Evolutionary conservation across 2,888 invertebrate genomes (phyloP), one percentile per base, ranked within the genome.

Genomic region (Platerodrilus igneus): DNA sequence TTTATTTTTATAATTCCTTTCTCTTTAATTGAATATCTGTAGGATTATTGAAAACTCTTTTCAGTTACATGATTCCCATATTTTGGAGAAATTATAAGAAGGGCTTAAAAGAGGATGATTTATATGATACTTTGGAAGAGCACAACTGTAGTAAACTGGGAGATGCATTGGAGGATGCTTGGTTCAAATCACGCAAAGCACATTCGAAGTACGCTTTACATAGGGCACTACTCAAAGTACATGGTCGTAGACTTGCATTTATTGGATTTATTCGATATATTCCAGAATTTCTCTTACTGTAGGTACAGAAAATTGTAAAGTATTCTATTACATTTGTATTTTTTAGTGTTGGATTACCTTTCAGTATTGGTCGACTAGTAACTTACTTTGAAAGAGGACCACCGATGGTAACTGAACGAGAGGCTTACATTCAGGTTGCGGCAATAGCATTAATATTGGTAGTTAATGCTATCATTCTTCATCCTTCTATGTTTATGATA

Each of bases 401-500:
- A n/a, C n/a, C n/a, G n/a, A n/a, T n/a, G n/a, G n/a, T n/a, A n/a
- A n/a, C n/a, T n/a, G n/a, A 67, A 27, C 58, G 70, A 3, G 73
- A 82, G 13, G 89, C 90, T 0, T 88, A 86, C 62, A 63, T 83
- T 31, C 88, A 84, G 63, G 87, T 89, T 1, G 75, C 71, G 0
- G 81, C 79, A 2, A 79, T 90, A 16, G 76, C 87, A n/a, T 49
- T 81, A 8, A 79, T 81, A 49, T 82, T 86, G 0, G 80, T 82
- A 0, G 58, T 84, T 21, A 82, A 82, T 56, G 80, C 87, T 15
- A 71, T 89, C 3, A 35, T 56, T 11, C 40, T 44, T 11, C 65
- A 96, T 69, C 88, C 89, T 0, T 90, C 86, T 61, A 89, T 92
- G 80, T 80, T 92, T 74, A 83, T 81, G n/a, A 78, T 86, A 10